Percentiles rank a stretch among this genome's conserved stretches.
Conservation (phyloP, 2,888 invertebrate species). For the Dasypogon diadema region DNA sequence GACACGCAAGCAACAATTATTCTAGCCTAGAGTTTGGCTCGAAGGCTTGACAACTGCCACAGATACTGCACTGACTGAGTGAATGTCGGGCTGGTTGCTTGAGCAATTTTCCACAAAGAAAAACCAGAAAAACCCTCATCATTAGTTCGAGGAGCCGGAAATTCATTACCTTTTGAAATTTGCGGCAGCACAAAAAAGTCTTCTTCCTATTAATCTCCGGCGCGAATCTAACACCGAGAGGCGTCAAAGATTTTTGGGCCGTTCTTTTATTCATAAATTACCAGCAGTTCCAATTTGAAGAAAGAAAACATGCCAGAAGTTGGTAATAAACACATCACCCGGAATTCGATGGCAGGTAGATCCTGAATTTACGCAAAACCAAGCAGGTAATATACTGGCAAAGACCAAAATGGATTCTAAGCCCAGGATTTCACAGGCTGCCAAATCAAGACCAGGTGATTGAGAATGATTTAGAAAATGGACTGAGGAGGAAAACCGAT, state of each 20-base stretch:
- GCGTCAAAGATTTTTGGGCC: not conserved
- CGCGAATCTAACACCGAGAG: not conserved
- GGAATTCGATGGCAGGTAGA: not conserved
- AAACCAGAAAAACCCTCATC: not conserved
- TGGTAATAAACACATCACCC: not conserved
- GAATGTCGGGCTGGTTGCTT: too few relatives aligned
- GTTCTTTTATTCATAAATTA: not conserved
- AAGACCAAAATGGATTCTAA: not conserved
- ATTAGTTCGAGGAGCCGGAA: not conserved
- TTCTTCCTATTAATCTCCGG: conserved; percentile 8
- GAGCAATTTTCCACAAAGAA: not conserved
- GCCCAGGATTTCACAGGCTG: not conserved
- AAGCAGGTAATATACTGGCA: not conserved
- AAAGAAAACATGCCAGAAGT: not conserved
- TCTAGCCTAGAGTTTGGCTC: not conserved
- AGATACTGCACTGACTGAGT: not conserved
- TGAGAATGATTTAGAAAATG: too few relatives aligned
- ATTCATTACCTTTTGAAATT: conserved; percentile 4
- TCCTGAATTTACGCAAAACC: not conserved
- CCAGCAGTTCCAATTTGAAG: not conserved
- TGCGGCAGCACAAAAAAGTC: not conserved
- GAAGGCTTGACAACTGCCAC: not conserved
- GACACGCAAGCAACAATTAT: not conserved
- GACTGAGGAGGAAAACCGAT: not conserved
- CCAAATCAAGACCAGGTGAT: not conserved